Percentiles rank a stretch among this genome's conserved stretches.
Evolutionary conservation across 2,797 vertebrate species (phyloP).

Genomic region (Enteromius unitaeniatus): DNA sequence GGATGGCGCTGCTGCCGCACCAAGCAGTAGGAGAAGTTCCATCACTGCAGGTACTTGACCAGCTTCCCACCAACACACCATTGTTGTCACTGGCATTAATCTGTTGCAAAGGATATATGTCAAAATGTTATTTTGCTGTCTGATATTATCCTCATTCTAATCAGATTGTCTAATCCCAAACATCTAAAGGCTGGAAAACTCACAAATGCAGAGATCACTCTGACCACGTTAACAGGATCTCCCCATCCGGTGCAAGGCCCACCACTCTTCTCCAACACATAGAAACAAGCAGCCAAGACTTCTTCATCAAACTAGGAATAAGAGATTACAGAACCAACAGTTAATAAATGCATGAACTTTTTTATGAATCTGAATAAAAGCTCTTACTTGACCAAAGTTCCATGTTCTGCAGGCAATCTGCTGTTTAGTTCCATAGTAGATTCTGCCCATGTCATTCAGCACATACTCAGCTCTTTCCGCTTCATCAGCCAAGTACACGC

Average conservation of each 20-base stretch:
- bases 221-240: slow-evolving; percentile 82
- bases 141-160: neutral
- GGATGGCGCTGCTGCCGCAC: slow-evolving; percentile 88
- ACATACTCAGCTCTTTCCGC: slow-evolving; percentile 83
- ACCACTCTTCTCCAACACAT: slow-evolving; percentile 81
- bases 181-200: slow-evolving; percentile 53
- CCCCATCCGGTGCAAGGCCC: slow-evolving; percentile 80
- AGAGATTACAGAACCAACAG: neutral
- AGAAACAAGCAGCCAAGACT: slow-evolving; percentile 82
- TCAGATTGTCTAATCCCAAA: neutral
- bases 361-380: neutral
- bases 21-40: slow-evolving; percentile 85
- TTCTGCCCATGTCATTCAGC: slow-evolving; percentile 82
- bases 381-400: slow-evolving; percentile 87
- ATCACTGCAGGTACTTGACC: slow-evolving; percentile 81
- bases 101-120: slow-evolving; percentile 66
- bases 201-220: slow-evolving; percentile 88
- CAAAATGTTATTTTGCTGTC: neutral
- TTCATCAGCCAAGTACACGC: slow-evolving; percentile 82
- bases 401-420: slow-evolving; percentile 86
- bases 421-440: slow-evolving; percentile 86
- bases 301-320: slow-evolving; percentile 80
- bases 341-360: neutral
- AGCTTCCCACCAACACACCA: slow-evolving; percentile 87
- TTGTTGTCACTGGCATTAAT: slow-evolving; percentile 85